Conservation (phyloP, 2,113 vertebrate genomes). For the Podarcis muralis region DNA sequence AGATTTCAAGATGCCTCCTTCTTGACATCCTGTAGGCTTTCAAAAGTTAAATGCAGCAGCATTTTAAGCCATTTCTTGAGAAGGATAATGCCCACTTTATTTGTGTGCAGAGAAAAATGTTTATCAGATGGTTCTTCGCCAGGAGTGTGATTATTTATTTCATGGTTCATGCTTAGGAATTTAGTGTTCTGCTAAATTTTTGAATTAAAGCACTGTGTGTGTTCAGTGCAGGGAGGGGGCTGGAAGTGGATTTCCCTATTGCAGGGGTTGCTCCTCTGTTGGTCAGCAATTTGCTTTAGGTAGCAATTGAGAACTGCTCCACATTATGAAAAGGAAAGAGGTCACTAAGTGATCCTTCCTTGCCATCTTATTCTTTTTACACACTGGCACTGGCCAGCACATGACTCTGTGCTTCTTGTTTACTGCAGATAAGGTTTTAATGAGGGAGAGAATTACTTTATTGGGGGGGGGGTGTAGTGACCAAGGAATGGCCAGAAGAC, state of each 20-base stretch:
- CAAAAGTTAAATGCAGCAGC: not conserved
- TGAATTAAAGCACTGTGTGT: not conserved
- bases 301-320: not conserved
- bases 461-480: not conserved
- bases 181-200: not conserved
- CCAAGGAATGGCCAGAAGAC: no score
- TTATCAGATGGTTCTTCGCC: not conserved
- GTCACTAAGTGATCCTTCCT: not conserved
- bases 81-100: no score
- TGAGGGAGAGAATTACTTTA: slow-evolving; percentile 37
- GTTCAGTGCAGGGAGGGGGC: no score
- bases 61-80: not conserved
- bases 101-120: not conserved
- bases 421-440: slow-evolving; percentile 27
- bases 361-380: slow-evolving; percentile 20
- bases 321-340: not conserved
- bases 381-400: slow-evolving; percentile 9
- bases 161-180: not conserved
- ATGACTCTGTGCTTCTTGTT: slow-evolving; percentile 41
- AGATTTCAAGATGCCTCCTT: not conserved
- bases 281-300: not conserved
- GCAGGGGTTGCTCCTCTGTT: no score
- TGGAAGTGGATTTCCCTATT: not conserved
- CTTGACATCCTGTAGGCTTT: not conserved
- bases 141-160: not conserved